Evolutionary conservation across 1,140 invertebrate species (phyloP).

Genomic region (Dysdera silvatica): DNA sequence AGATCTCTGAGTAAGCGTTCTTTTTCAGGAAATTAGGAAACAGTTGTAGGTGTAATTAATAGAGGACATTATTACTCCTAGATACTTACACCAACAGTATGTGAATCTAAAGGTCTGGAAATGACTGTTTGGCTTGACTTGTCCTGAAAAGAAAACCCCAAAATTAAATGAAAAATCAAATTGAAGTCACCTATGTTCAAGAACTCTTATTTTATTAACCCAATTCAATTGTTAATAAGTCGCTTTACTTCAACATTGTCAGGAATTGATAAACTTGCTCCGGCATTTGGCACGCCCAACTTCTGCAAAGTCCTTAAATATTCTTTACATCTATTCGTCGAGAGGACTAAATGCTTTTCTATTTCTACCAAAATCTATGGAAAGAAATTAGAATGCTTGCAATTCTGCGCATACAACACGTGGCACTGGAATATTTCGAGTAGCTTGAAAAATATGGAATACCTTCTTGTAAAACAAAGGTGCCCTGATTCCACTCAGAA

Average conservation of each 20-base stretch:
- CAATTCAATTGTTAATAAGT: too few species aligned
- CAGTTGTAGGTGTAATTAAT: too few species aligned
- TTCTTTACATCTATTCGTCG: constrained; percentile 6
- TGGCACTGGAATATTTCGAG: too few species aligned
- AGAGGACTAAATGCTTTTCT: constrained; percentile 18
- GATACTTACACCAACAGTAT: constrained; percentile 18
- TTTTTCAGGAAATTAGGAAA: too few species aligned
- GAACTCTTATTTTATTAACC: too few species aligned
- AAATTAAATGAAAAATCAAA: too few species aligned
- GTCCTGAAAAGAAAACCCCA: too few species aligned
- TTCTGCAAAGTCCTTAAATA: constrained; percentile 11
- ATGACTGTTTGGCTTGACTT: constrained; percentile 13
- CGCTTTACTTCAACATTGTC: constrained; percentile 17
- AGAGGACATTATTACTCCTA: too few species aligned
- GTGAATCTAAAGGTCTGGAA: constrained; percentile 20
- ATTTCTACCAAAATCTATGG: constrained; percentile 19
- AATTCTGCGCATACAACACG: too few species aligned
- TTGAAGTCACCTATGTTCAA: too few species aligned
- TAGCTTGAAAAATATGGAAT: background rate
- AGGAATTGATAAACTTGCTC: constrained; percentile 18
- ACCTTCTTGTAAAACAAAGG: constrained; percentile 20
- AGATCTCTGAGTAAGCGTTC: too few species aligned
- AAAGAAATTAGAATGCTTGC: too few species aligned
- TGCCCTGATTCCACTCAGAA: constrained; percentile 15
- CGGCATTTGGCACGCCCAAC: constrained; percentile 17